These are phyloP conservation scores for Esperia sulphurella DNA, from an alignment of 2,888 invertebrate genomes.

Conservation along the genomic window DNA sequence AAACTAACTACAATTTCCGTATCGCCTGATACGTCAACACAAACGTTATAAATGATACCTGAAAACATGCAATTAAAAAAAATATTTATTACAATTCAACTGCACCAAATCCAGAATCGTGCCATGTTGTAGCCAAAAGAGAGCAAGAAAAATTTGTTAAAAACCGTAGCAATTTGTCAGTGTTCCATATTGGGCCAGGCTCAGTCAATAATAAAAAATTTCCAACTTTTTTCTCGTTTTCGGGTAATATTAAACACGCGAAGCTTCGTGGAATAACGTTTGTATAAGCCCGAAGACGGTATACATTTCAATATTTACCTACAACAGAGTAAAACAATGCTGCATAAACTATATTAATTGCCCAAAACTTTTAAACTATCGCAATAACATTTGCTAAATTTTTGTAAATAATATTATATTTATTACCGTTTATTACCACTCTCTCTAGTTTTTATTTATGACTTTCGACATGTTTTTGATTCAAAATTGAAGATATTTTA, in stretches of 20 bases:
- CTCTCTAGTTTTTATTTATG: no score
- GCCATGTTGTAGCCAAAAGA: conserved; percentile 38
- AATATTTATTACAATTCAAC: conserved; percentile 37
- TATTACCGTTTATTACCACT: no score
- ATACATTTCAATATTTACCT: conserved; percentile 61
- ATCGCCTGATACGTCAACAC: conserved; percentile 48
- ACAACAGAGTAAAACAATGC: conserved; percentile 54
- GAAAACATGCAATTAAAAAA: conserved; percentile 47
- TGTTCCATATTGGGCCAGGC: conserved; percentile 58
- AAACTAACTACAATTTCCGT: conserved; percentile 17
- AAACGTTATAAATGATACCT: conserved; percentile 31
- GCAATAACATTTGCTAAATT: no score
- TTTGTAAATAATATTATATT: no score
- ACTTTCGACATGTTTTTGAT: neutral
- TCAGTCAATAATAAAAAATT: conserved; percentile 71
- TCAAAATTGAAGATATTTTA: neutral
- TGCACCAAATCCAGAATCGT: conserved; percentile 34
- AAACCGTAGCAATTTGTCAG: conserved; percentile 72
- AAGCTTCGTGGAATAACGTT: conserved; percentile 51
- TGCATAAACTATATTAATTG: conserved; percentile 61
- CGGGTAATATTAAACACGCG: conserved; percentile 67
- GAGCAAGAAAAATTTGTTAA: conserved; percentile 49
- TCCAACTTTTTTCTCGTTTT: conserved; percentile 59
- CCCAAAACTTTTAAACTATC: conserved; percentile 36
- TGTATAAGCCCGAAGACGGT: conserved; percentile 42